phyloP scores from a whole-genome alignment of 2,888 invertebrate species.

The Tuberolachnus salignus region DNA sequence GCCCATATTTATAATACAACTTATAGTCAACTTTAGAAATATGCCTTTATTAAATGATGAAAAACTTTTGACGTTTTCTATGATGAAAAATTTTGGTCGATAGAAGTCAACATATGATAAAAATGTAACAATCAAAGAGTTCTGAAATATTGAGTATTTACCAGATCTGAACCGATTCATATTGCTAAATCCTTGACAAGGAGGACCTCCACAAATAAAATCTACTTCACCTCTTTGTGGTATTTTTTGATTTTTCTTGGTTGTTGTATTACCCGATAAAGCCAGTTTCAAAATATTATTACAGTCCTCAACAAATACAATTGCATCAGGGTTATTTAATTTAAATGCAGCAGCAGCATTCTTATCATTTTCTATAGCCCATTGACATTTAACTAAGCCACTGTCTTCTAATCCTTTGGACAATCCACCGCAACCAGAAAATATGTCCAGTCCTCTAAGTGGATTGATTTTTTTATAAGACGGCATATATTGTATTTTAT shows the following conservation, averaged over 20 bases:
- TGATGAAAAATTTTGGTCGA: constrained; percentile 79
- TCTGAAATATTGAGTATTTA: constrained; percentile 82
- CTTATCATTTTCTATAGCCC: constrained; percentile 83
- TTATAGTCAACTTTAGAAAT: constrained; percentile 78
- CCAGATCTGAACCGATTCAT: constrained; percentile 87
- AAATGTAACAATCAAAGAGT: constrained; percentile 81
- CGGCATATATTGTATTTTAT: constrained; percentile 38
- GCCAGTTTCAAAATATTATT: constrained; percentile 73
- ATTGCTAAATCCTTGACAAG: constrained; percentile 88
- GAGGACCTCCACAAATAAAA: constrained; percentile 83
- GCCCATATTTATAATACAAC: constrained; percentile 80
- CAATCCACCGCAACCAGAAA: constrained; percentile 85
- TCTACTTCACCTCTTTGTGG: constrained; percentile 83
- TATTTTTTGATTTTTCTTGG: constrained; percentile 66
- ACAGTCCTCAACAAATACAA: constrained; percentile 83
- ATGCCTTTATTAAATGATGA: constrained; percentile 80
- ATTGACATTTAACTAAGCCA: constrained; percentile 73
- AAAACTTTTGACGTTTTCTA: constrained; percentile 87
- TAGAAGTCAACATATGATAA: constrained; percentile 86
- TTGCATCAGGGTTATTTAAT: constrained; percentile 74
- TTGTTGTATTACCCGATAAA: constrained; percentile 68
- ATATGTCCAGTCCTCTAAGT: constrained; percentile 77
- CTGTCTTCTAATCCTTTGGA: constrained; percentile 76
- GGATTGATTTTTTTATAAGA: constrained; percentile 61
- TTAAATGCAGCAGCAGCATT: constrained; percentile 80